Evolutionary conservation across 2,797 vertebrate genomes (phyloP), one percentile per base, ranked within the genome.

Genomic region (Lerista edwardsae): DNA sequence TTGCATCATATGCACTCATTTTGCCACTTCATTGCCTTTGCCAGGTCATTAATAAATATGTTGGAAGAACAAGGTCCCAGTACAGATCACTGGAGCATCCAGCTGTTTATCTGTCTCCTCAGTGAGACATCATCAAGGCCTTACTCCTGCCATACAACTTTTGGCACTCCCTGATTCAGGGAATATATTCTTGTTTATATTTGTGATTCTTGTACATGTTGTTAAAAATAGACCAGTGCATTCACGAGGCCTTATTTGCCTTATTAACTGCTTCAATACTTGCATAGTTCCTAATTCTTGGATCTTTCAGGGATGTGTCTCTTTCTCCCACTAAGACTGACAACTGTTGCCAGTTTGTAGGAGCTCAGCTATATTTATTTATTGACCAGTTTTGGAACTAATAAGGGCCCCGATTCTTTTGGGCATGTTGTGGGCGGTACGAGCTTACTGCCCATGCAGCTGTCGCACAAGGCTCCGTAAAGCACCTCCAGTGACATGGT

Each of bases 291-390:
- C 71, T 73, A 31, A 19, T 69, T 85, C 59, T 85, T 85, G 65
- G 47, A 39, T 79, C 74, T 85, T 80, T 29, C 31, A 74, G 34
- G 39, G 71, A 25, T 55, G 3, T 79, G 15, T 85, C 29, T 55
- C 31, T 11, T 47, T 5, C 44, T 34, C 29, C 21, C 76, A n/a
- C n/a, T n/a, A 79, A 74, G 41, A 36, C 74, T 85, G 77, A 79
- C 83, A 85, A 64, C 57, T 59, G 74, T 41, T 79, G 71, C 71
- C 78, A 51, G 74, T 85, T 79, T 39, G 29, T 41, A 79, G 77
- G 27, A 65, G 77, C 51, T 74, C 44, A 57, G 69, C 83, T 85
- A 65, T 79, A 65, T 79, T 79, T 74, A 44, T 44, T 44, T 4
- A 44, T 44, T n/a, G n/a, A n/a, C n/a, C n/a, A n/a, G n/a, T n/a